A percentile compares a stretch with the other conserved stretches of the same genome.
These are phyloP conservation scores for Betta splendens DNA, from an alignment of 2,797 vertebrate genomes.

Conservation along the genomic window DNA sequence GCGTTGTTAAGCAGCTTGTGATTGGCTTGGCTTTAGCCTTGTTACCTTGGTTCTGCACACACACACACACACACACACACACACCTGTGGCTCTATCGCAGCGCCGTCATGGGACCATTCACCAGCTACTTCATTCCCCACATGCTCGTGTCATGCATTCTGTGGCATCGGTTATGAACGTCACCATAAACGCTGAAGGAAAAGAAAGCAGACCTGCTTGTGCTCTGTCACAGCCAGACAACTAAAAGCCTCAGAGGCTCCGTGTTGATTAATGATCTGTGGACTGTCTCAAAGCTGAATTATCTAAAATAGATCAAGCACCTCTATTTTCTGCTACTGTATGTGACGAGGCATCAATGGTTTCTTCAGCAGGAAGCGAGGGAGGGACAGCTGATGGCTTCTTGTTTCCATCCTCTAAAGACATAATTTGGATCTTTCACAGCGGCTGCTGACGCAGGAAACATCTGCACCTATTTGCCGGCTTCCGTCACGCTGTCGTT, in stretches of 20 bases:
- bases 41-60: too few relatives aligned
- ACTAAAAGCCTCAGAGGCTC: constrained; percentile 32
- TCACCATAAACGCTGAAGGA: too few relatives aligned
- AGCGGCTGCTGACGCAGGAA: constrained; percentile 39
- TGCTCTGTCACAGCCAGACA: constrained; percentile 60
- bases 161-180: too few relatives aligned
- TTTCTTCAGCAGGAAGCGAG: constrained; percentile 55
- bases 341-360: constrained; percentile 42
- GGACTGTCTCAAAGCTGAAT: constrained; percentile 29
- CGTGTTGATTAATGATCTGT: constrained; percentile 45
- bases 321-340: constrained; percentile 25
- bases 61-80: too few relatives aligned
- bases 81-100: too few relatives aligned
- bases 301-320: constrained; percentile 57
- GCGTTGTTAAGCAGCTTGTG: too few relatives aligned
- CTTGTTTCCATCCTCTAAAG: constrained; percentile 53
- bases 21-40: too few relatives aligned
- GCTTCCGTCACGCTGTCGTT: constrained; percentile 39
- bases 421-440: constrained; percentile 50
- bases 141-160: too few relatives aligned
- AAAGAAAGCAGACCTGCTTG: too few relatives aligned
- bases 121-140: too few relatives aligned
- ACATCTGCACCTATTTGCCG: constrained; percentile 69
- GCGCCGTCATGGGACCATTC: too few relatives aligned
- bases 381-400: constrained; percentile 48